Base-by-base conservation (phyloP, 2,888 invertebrate genomes). In the Apeira syringaria region DNA sequence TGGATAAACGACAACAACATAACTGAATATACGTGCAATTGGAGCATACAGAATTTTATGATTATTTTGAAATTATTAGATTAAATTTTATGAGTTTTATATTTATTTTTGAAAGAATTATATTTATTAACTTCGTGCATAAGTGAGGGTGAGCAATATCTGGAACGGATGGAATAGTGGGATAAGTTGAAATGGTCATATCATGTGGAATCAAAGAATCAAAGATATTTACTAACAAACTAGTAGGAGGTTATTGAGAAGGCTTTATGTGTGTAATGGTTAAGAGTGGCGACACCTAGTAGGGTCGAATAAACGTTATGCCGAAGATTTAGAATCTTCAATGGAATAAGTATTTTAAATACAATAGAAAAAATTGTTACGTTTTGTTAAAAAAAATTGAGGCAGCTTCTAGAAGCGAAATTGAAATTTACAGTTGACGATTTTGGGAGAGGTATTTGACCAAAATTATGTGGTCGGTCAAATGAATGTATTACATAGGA, bases 311-410 rank as follows among this genome's bases (percentile, higher is more conserved):
- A 67, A 75, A 68, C 72, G 73, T 56, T 74, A 75, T 74, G 69
- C 67, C 64, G 83, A 78, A 80, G 87, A 80, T 88, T 87, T 69
- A 78, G 80, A 88, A 87, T 88, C 88, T 86, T 82, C 81, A 71
- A 66, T 68, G 72, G 72, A 35, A 46, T 76, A 74, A 69, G 87
- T 87, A 85, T 88, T 86, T 87, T 69, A 87, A 88, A 87, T 87
- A 86, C 85, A 78, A 63, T 75, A 68, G 69, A 66, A 71, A 61
- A 59, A 64, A 68, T 72, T 67, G 64, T 65, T 68, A 61, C 68
- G 70, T 76, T 72, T 68, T 74, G 68, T 72, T 66, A 65, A 67
- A 65, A 67, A 65, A 71, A 64, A 64, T 67, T 67, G 68, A 66
- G 61, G 66, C 69, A 70, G 69, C 65, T 71, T 64, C 66, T 63